Conservation (phyloP, 2,888 invertebrate genomes). For the Watsonalla cultraria region DNA sequence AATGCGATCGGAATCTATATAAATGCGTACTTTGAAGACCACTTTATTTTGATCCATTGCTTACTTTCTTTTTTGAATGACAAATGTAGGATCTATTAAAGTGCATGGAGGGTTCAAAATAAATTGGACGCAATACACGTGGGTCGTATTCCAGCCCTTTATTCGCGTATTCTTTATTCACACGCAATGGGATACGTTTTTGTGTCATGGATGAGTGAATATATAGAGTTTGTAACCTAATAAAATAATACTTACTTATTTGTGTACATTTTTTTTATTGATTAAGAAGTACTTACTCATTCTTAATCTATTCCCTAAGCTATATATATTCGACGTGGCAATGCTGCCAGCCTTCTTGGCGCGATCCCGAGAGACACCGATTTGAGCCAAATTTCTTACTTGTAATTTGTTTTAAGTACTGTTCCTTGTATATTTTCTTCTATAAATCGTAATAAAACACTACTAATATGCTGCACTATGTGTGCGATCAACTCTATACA, state of each 20-base stretch:
- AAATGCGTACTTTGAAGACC: conserved; percentile 59
- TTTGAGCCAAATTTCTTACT: neutral
- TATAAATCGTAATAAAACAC: too few relatives aligned
- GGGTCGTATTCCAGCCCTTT: conserved; percentile 40
- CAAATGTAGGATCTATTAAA: conserved; percentile 16
- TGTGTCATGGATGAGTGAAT: conserved; percentile 27
- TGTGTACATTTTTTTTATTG: too few relatives aligned
- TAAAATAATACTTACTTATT: too few relatives aligned
- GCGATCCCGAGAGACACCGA: neutral
- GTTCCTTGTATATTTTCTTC: too few relatives aligned
- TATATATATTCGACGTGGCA: too few relatives aligned
- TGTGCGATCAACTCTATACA: conserved; percentile 29
- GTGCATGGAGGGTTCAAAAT: conserved; percentile 34
- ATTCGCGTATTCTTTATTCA: conserved; percentile 61
- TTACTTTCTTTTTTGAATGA: conserved; percentile 16
- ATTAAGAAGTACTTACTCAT: neutral
- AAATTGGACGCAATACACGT: conserved; percentile 44
- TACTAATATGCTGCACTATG: too few relatives aligned
- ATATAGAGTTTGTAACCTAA: conserved; percentile 19
- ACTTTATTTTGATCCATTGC: conserved; percentile 28
- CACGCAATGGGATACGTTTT: conserved; percentile 47
- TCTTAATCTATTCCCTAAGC: too few relatives aligned
- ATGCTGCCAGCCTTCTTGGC: too few relatives aligned
- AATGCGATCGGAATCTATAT: conserved; percentile 72
- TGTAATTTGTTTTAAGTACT: conserved; percentile 1